Evolutionary conservation across 2,113 vertebrate genomes (phyloP), one percentile per base, ranked within the genome.

Genomic region (Catharus fuscescens): DNA sequence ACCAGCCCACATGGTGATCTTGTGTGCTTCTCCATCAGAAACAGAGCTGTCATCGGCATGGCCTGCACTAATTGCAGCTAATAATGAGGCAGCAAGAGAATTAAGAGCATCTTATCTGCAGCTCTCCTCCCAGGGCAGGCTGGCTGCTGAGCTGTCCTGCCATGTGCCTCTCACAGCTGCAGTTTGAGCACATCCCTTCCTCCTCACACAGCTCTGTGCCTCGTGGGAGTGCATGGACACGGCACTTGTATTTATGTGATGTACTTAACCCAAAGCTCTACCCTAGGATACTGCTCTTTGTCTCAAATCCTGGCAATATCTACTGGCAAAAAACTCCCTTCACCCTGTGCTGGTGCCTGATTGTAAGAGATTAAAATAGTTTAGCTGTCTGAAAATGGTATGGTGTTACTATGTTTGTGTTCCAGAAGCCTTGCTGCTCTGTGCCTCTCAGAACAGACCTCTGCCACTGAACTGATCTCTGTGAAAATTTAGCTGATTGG

Each of bases 1-100:
- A 6, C 15, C 1, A 8, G 15, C 11, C 61, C 32, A 31, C 3
- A 0, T 2, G 4, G 18, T 50, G 67, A 28, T 48, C 21, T 83
- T 36, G 26, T 57, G 56, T 3, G 10, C 31, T 82, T 74, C 57
- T 23, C 21, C 25, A 2, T 25, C 1, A 2, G 57, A 72, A 62
- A 50, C 34, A 29, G 67, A 72, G 28, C 42, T 54, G 80, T 26
- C 23, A 23, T 47, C 0, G 0, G 34, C 45, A 24, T 21, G 40
- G 53, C 32, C 26, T 56, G 65, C 4, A 3, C 48, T 85, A 60
- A 71, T 36, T 56, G 74, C 44, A 32, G 6, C 78, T 90, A 54
- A 42, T 59, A 70, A 67, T 9, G 65, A 78, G 42, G 52, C 52
- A 77, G 61, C 19, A 23, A 65, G 73, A 71, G 61, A 81, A 34